Evolutionary conservation across 2,113 vertebrate genomes (phyloP).

Genomic region (Vidua chalybeata): DNA sequence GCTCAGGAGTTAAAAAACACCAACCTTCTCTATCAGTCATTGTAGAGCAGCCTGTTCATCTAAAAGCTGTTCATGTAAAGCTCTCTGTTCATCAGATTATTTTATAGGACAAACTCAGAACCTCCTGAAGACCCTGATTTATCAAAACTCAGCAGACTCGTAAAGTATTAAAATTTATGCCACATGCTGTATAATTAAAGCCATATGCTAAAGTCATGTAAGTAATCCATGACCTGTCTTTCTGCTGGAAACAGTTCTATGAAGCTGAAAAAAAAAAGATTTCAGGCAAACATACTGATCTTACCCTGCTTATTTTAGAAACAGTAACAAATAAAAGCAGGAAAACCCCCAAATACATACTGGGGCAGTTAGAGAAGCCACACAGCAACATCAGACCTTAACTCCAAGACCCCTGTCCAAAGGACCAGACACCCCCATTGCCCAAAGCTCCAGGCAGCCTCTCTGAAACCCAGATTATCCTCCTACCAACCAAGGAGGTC

Average conservation of each 20-base stretch:
- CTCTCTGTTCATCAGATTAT: background rate
- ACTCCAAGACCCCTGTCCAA: background rate
- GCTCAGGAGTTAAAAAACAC: background rate
- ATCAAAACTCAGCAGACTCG: background rate
- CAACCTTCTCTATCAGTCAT: background rate
- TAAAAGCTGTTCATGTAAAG: background rate
- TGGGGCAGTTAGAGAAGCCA: background rate
- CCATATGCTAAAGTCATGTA: background rate
- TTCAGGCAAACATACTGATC: background rate
- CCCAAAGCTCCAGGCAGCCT: background rate
- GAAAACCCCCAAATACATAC: background rate
- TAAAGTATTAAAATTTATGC: background rate
- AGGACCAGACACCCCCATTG: background rate
- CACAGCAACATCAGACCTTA: background rate
- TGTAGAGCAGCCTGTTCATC: background rate
- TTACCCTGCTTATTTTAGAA: background rate
- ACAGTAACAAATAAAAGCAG: background rate
- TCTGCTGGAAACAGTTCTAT: background rate
- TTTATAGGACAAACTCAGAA: background rate
- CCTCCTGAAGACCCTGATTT: background rate
- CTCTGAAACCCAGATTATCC: background rate
- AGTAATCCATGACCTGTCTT: background rate
- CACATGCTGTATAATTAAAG: background rate
- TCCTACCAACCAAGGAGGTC: background rate
- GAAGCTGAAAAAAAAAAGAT: background rate